Conservation (phyloP, 2,888 invertebrate species). For the Rhingia rostrata region DNA sequence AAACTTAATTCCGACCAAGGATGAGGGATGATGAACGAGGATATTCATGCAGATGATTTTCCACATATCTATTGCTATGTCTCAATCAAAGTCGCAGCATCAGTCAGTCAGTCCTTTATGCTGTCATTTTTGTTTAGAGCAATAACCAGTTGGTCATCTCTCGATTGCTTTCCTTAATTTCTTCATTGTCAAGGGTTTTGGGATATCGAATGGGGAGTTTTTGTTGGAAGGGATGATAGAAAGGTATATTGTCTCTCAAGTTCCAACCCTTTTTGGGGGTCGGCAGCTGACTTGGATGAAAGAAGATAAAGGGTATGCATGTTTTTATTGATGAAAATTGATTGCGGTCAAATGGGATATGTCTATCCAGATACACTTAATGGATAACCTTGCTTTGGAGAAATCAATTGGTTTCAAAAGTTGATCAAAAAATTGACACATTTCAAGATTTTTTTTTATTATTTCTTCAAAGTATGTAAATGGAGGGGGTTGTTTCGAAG, state of each 20-base stretch:
- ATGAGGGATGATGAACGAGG: slow-evolving; percentile 40
- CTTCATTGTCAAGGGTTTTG: slow-evolving; percentile 60
- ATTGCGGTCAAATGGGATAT: slow-evolving; percentile 62
- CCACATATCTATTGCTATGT: slow-evolving; percentile 11
- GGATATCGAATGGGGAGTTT: slow-evolving; percentile 22
- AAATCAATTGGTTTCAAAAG: slow-evolving; percentile 58
- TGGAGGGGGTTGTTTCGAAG: slow-evolving; percentile 7
- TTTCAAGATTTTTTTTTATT: slow-evolving; percentile 28
- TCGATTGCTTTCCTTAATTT: slow-evolving; percentile 60
- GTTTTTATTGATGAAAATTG: slow-evolving; percentile 69
- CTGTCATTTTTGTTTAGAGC: slow-evolving; percentile 38
- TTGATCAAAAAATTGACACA: slow-evolving; percentile 53
- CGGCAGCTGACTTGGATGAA: background rate
- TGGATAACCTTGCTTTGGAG: slow-evolving; percentile 39
- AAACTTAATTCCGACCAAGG: slow-evolving; percentile 77
- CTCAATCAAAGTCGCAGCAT: background rate
- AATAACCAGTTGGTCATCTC: slow-evolving; percentile 50
- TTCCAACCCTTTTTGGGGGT: slow-evolving; percentile 2
- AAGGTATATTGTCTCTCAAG: slow-evolving; percentile 48
- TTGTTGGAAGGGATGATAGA: slow-evolving; percentile 14
- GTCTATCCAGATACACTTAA: slow-evolving; percentile 20
- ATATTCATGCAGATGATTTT: slow-evolving; percentile 46
- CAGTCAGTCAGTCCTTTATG: slow-evolving; percentile 12
- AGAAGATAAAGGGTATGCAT: slow-evolving; percentile 34
- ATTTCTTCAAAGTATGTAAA: slow-evolving; percentile 33